Base-by-base conservation (phyloP, 2,888 invertebrate genomes). In the Cyclophora punctaria region DNA sequence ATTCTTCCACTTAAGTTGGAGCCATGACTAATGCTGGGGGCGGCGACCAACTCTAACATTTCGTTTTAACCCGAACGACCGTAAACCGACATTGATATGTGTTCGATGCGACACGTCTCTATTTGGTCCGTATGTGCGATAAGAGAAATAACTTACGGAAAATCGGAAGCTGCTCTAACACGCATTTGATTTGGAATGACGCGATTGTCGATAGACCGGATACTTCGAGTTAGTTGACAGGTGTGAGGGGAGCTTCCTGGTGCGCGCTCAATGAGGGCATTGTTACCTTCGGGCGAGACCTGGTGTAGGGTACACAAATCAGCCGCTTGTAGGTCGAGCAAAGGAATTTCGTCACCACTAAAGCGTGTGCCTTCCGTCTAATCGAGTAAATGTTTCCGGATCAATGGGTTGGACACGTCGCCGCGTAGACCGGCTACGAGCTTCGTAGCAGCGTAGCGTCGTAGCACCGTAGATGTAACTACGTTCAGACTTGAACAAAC, bases 381-480 rank as follows among this genome's bases (percentile, higher is more conserved):
- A 83, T 81, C 83, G 80, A 80, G 79, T 83, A 80, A 78, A 80
- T 75, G 75, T 80, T 84, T 84, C 83, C 78, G 67, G 69, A 56
- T 69, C 83, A 83, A 66, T 82, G 83, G 65, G 49, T 72, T 54
- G 79, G 69, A 80, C 72, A 76, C 71, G 75, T 79, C 73, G 75
- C 77, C 74, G 74, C 73, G 73, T 59, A 62, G 71, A 67, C 55
- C 70, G 67, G 64, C 57, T 54, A 63, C 69, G 72, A 69, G 69
- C 73, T 66, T 52, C 57, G 50, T 41, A 54, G 60, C 62, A 48
- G 50, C 71, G 73, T 71, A 74, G 70, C 67, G 59, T 55, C 67
- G 63, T 69, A 73, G 71, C 20, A 20, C 37, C 37, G 37, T 37
- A 5, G 37, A 61, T 57, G 67, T 64, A 59, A 63, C 63, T 62